Evolutionary conservation across 2,113 vertebrate species (phyloP), one percentile per base, ranked within the genome.

Genomic region (Anas platyrhynchos): DNA sequence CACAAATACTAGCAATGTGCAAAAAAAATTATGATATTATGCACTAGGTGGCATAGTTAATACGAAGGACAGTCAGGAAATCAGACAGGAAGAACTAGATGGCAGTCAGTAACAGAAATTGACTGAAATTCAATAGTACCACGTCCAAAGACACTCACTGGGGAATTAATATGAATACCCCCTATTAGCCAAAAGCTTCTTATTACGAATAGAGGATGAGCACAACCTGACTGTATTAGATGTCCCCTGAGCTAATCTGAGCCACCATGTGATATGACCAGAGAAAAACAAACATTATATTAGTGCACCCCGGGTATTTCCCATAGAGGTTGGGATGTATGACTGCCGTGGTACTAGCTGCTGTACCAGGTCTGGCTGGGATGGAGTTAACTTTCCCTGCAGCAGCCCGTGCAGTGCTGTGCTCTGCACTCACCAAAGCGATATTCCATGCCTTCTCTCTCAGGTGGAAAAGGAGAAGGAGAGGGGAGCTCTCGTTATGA

Each of bases 1-100:
- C 89, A 87, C 20, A 73, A 72, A 82, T 48, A n/a, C 29, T 56
- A 87, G 34, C 69, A 88, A 65, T 1, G 6, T 58, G 58, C 52
- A 84, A 84, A 88, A 90, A 86, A 84, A 34, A 18, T 38, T 38
- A 67, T 86, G 41, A 74, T 68, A 29, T 48, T 65, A 44, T 52
- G 92, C 91, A 84, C 84, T 94, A 91, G 83, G 69, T 92, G 89
- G 83, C 89, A 91, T 6, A 88, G 67, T 91, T 88, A 77, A 88
- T 91, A 81, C 56, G 89, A 86, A 84, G 66, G 66, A 81, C 0
- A 10, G 82, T 41, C 32, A 84, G 54, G 71, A 86, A 68, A 72
- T 75, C 89, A 87, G 63, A 85, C n/a, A 86, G 77, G 77, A 83
- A 2, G 2, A 76, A 72, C 17, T 38, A 32, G 48, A 68, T 44